Conservation (phyloP, 1,140 invertebrate species). For the Papilio glaucus region DNA sequence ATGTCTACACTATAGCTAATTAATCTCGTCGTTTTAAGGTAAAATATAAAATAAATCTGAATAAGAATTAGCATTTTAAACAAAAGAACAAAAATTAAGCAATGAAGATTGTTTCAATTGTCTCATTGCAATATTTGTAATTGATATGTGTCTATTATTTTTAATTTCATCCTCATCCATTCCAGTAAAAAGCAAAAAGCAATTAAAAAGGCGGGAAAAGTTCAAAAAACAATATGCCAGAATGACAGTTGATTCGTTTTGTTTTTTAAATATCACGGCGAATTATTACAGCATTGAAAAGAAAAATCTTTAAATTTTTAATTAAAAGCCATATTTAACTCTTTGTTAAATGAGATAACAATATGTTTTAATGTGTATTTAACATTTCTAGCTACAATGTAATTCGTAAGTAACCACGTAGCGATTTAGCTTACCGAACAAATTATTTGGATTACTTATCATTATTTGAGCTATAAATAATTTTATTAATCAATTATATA, state of each 20-base stretch:
- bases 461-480: constrained; percentile 28
- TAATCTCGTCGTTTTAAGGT: constrained; percentile 1
- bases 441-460: constrained; percentile 8
- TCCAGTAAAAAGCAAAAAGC: not conserved
- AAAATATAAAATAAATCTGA: not conserved
- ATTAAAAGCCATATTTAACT: constrained; percentile 27
- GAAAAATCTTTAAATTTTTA: constrained; percentile 11
- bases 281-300: not conserved
- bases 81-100: not conserved
- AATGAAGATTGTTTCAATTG: not conserved
- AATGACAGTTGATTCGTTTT: not conserved
- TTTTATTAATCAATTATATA: constrained; percentile 32
- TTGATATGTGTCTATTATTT: not conserved
- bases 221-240: not conserved
- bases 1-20: not conserved
- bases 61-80: not conserved
- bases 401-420: not conserved
- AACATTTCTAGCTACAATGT: not conserved
- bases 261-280: not conserved
- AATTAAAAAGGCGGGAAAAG: not conserved
- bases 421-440: not conserved
- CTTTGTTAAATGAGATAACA: not conserved
- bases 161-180: not conserved
- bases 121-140: not conserved
- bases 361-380: not conserved